These are phyloP conservation scores for Microctonus aethiopoides DNA, from an alignment of 2,888 invertebrate genomes.

Conservation along the genomic window DNA sequence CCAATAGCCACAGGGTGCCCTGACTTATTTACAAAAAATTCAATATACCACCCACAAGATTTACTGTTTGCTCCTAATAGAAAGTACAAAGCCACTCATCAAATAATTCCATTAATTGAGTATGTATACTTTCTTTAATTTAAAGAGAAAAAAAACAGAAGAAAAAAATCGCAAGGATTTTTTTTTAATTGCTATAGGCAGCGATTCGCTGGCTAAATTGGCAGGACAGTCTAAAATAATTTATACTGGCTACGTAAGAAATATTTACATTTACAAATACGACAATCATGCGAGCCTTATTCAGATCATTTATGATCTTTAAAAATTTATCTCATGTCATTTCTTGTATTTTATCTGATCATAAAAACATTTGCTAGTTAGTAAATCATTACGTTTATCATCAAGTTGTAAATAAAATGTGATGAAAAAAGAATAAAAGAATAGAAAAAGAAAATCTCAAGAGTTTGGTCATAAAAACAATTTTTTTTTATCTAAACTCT, in stretches of 20 bases:
- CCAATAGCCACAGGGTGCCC: background rate
- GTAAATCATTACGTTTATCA: background rate
- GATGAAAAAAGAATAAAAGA: background rate
- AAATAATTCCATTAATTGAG: slow-evolving; percentile 11
- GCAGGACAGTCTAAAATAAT: slow-evolving; percentile 42
- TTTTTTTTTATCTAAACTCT: background rate
- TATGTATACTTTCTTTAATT: background rate
- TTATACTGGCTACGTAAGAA: slow-evolving; percentile 24
- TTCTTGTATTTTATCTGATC: background rate
- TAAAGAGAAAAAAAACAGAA: background rate
- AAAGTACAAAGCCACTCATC: slow-evolving; percentile 21
- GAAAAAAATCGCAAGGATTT: background rate
- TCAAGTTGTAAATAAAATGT: background rate
- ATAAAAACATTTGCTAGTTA: background rate
- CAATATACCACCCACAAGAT: background rate
- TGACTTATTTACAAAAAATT: slow-evolving; percentile 16
- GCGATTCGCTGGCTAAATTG: slow-evolving; percentile 50
- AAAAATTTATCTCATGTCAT: background rate
- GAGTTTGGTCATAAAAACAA: background rate
- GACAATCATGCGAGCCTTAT: background rate
- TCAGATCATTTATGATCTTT: background rate
- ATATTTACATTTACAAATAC: slow-evolving; percentile 15
- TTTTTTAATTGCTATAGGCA: slow-evolving; percentile 45
- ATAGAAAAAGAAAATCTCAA: background rate
- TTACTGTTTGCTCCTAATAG: background rate